phyloP scores from a whole-genome alignment of 2,797 vertebrate species.

The Peromyscus melanophrys region DNA sequence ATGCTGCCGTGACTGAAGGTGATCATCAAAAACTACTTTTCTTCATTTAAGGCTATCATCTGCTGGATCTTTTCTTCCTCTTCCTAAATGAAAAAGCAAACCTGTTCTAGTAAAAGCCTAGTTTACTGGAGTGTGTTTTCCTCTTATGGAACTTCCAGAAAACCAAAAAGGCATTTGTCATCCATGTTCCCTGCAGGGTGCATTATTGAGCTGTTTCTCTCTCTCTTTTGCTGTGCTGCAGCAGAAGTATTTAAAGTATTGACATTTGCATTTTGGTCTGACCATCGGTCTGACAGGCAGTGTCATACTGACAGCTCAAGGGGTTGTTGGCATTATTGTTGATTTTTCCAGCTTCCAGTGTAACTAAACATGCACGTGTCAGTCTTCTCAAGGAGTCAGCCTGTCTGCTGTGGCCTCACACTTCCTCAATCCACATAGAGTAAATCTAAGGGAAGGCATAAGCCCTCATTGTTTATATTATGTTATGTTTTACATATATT shows the following conservation, averaged over 20 bases:
- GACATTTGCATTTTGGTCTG: conserved; percentile 68
- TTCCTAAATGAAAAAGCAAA: conserved; percentile 72
- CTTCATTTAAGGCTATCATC: conserved; percentile 71
- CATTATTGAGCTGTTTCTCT: conserved; percentile 66
- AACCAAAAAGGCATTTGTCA: conserved; percentile 67
- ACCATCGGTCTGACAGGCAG: conserved; percentile 52
- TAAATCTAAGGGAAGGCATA: neutral
- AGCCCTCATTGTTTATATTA: neutral
- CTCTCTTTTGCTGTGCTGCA: conserved; percentile 31
- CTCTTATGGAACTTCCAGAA: conserved; percentile 67
- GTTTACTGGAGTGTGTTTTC: conserved; percentile 68
- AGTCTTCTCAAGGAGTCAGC: neutral
- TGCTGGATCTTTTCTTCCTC: conserved; percentile 53
- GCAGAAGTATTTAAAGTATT: conserved; percentile 61
- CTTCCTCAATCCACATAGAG: neutral
- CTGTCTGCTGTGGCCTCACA: neutral
- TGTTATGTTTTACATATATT: neutral
- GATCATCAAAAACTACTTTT: conserved; percentile 69
- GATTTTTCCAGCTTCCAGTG: neutral
- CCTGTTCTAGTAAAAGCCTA: conserved; percentile 61
- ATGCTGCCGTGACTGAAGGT: neutral
- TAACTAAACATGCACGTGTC: conserved; percentile 33
- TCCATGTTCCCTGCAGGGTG: neutral
- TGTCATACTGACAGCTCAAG: neutral
- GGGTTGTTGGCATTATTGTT: neutral